Base-by-base conservation (phyloP, 2,888 invertebrate genomes). In the Ormyrus pomaceus region DNA sequence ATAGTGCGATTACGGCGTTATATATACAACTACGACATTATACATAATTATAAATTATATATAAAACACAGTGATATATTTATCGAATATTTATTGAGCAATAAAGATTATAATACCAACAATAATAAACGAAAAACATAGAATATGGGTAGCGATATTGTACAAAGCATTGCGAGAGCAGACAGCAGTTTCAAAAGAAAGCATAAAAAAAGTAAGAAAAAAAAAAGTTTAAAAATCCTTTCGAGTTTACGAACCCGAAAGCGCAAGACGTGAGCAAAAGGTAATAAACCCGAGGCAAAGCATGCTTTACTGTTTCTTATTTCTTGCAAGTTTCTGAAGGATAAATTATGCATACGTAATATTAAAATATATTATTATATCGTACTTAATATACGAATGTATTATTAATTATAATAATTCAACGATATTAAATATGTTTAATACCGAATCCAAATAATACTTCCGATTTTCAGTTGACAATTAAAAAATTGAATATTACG, bases 51-150 rank as follows among this genome's bases (percentile, higher is more conserved):
- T 86, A 85, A 86, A 83, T 84, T 85, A 85, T 87, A 86, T 83
- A 87, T 86, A 84, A 88, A 88, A 88, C 85, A 87, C 86, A 88
- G 88, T 88, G 86, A 88, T 87, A 89, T 89, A 90, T 90, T 89
- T 89, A 89, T 89, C 88, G 88, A 89, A 88, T 88, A 90, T 89
- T 88, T 88, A 88, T 88, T 87, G 85, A 87, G 87, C 85, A 86
- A 87, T 84, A 84, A 81, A 83, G 84, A 84, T 86, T 86, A 85
- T 84, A 78, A 72, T 78, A 75, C 75, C 9, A 69, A 77, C 62
- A 77, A 68, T 77, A 76, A 82, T 79, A 62, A 77, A 66, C 9
- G 48, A 59, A 71, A 34, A 62, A 50, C 55, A 48, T 73, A 82
- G 72, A 50, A 65, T 65, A 84, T 84, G 86, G 85, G 85, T 89